Percentiles rank a stretch among this genome's conserved stretches.
Evolutionary conservation across 37 sponge, comb jelly and placozoan species (phyloP).

Genomic region (Geodia barretti): DNA sequence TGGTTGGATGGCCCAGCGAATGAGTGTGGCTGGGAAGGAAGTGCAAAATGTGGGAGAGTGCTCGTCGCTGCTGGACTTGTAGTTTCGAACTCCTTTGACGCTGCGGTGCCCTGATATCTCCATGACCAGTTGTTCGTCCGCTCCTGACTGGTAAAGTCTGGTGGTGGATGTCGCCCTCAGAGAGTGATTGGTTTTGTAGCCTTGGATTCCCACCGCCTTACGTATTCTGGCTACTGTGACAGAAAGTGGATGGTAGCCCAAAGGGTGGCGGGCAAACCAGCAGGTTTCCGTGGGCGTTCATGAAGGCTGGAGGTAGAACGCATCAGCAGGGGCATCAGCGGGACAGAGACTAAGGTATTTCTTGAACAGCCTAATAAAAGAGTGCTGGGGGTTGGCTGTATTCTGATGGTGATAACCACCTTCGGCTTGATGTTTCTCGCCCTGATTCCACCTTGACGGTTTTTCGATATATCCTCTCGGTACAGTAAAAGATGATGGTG

Average conservation of each 20-base stretch:
- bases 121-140: slow-evolving; percentile 48
- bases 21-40: too few species aligned
- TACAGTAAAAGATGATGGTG: slow-evolving; percentile 34
- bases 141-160: slow-evolving; percentile 16
- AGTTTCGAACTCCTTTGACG: slow-evolving; percentile 14
- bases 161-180: slow-evolving; percentile 34
- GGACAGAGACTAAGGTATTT: slow-evolving; percentile 18
- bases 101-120: slow-evolving; percentile 39
- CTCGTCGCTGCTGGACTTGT: slow-evolving; percentile 1
- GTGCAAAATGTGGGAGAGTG: too few species aligned
- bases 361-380: slow-evolving; percentile 19
- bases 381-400: not conserved
- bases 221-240: not conserved
- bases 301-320: slow-evolving; percentile 15
- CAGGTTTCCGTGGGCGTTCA: not conserved
- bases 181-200: slow-evolving; percentile 30
- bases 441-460: slow-evolving; percentile 35
- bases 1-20: too few species aligned
- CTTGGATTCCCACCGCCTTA: slow-evolving; percentile 11
- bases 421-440: slow-evolving; percentile 8
- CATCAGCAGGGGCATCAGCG: not conserved
- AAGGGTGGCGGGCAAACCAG: slow-evolving; percentile 14
- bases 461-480: slow-evolving; percentile 40
- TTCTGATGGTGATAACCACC: slow-evolving; percentile 39
- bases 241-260: slow-evolving; percentile 9